Conservation (phyloP, 2,888 invertebrate species). For the Drosophila crucigera region DNA sequence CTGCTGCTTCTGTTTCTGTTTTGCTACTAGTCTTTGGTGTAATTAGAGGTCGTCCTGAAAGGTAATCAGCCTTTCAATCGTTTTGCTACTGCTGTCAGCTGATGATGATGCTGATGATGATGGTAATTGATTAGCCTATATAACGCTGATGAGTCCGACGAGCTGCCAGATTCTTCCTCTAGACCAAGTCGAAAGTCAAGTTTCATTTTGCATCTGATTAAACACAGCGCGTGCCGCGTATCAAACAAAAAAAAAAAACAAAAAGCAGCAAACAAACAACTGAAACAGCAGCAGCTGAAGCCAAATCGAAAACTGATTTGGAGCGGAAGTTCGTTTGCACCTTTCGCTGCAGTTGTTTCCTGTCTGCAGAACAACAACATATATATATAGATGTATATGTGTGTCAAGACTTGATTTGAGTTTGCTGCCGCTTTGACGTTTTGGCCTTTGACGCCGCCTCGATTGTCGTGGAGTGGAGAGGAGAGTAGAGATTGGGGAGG, state of each 20-base stretch:
- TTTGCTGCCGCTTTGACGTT: slow-evolving; percentile 66
- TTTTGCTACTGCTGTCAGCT: slow-evolving; percentile 54
- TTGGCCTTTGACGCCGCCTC: slow-evolving; percentile 77
- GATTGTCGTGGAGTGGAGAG: slow-evolving; percentile 42
- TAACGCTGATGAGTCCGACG: slow-evolving; percentile 16
- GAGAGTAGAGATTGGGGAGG: background rate
- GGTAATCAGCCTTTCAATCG: slow-evolving; percentile 75
- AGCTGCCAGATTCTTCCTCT: slow-evolving; percentile 1
- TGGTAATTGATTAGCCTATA: slow-evolving; percentile 72
- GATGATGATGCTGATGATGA: slow-evolving; percentile 45
- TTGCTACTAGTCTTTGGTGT: slow-evolving; percentile 27
- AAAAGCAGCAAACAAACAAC: background rate
- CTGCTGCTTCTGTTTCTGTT: slow-evolving; percentile 18
- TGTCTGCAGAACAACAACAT: slow-evolving; percentile 56
- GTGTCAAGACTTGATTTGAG: slow-evolving; percentile 41
- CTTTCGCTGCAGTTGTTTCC: slow-evolving; percentile 77
- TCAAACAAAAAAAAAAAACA: slow-evolving; percentile 17
- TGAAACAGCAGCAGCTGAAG: slow-evolving; percentile 40
- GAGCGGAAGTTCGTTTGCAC: slow-evolving; percentile 84
- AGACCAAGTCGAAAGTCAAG: slow-evolving; percentile 18
- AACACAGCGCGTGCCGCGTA: slow-evolving; percentile 64
- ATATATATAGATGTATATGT: slow-evolving; percentile 25
- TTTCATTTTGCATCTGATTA: slow-evolving; percentile 33
- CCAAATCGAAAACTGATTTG: slow-evolving; percentile 80
- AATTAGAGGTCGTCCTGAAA: slow-evolving; percentile 55